Evolutionary conservation across 2,113 vertebrate species (phyloP), one percentile per base, ranked within the genome.

Genomic region (Gymnorhina tibicen): DNA sequence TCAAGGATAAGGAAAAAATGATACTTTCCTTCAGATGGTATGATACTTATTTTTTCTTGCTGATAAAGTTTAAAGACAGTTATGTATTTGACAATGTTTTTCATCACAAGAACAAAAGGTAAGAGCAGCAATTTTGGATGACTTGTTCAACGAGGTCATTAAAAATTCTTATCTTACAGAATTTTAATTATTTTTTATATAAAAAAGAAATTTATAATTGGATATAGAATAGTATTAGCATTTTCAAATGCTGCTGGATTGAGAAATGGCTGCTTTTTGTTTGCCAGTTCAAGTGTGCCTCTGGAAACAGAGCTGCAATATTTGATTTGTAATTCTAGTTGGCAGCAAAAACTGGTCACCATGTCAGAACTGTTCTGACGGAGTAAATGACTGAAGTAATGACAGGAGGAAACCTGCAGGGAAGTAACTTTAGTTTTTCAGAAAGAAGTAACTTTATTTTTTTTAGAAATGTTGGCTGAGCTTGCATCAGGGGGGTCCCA

Each of bases 311-410:
- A 89, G 63, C 68, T 96, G 86, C 33, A 83, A 13, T 39, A 87
- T 66, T 81, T 89, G 83, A 96, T 91, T 64, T 72, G 26, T 92
- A 95, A 91, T 95, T 91, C 56, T 72, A 63, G 68, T 77, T 91
- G 92, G 92, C 93, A 96, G 90, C 68, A 94, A 80, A 86, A 88
- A 52, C 68, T 53, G 67, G 87, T 95, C 88, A 96, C 68, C 64
- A 33, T 77, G 85, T 94, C 88, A 94, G 83, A 90, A 63, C 60
- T 53, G 72, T 67, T 93, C 68, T 89, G 85, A 85, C 63, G 94
- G 41, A 60, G 24, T 44, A 94, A 91, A 70, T 72, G 56, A 85
- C 83, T 84, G 79, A 95, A 83, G 73, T 52, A 87, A 84, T 69
- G 77, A 89, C 90, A 76, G 68, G 56, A 93, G 28, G 32, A 89